phyloP scores from a whole-genome alignment of 2,888 invertebrate genomes.

The Arctia plantaginis region DNA sequence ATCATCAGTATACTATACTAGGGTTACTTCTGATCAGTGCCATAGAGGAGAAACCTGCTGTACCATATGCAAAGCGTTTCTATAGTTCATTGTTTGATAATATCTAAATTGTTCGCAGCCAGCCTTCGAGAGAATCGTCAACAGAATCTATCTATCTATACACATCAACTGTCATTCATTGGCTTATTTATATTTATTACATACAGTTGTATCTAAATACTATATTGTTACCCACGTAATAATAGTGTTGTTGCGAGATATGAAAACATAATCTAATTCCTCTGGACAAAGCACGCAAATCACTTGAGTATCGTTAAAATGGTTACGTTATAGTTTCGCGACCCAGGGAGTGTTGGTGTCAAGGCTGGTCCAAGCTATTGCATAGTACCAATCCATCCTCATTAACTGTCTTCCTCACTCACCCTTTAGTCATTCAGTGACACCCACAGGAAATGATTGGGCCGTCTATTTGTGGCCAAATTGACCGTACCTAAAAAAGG shows the following conservation, averaged over 20 bases:
- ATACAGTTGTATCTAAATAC: not conserved
- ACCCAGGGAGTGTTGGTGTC: not conserved
- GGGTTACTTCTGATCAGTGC: too few relatives aligned
- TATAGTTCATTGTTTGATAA: not conserved
- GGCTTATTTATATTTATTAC: not conserved
- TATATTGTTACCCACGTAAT: conserved; percentile 8
- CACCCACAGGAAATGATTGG: conserved; percentile 36
- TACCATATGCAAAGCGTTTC: not conserved
- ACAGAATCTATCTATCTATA: not conserved
- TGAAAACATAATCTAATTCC: conserved; percentile 15
- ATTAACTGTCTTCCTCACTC: not conserved
- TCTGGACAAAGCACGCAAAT: conserved; percentile 6
- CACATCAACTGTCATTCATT: conserved; percentile 1
- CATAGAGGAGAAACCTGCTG: not conserved
- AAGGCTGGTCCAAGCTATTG: not conserved
- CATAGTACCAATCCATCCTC: conserved; percentile 9
- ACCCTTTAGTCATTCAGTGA: conserved; percentile 35
- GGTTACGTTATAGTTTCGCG: not conserved
- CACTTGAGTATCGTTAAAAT: not conserved
- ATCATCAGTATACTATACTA: too few relatives aligned
- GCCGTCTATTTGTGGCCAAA: conserved; percentile 19
- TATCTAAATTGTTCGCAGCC: not conserved
- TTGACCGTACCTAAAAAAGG: conserved; percentile 20
- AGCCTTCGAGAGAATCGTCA: not conserved
- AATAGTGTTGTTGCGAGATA: conserved; percentile 14